Base-by-base conservation (phyloP, 2,797 vertebrate species). In the Amblyraja radiata region DNA sequence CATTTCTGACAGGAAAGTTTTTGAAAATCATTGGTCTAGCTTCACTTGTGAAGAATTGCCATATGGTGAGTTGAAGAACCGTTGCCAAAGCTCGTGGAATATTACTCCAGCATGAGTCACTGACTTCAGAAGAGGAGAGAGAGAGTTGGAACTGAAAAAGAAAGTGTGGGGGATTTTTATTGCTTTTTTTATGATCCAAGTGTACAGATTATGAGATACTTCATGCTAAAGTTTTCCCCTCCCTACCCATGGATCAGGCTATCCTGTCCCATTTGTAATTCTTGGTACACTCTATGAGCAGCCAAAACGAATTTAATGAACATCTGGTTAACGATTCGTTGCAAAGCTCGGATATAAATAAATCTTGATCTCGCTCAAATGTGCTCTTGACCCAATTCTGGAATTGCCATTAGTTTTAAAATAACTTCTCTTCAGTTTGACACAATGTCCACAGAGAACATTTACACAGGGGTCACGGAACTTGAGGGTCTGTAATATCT, bases 251-350 rank as follows among this genome's bases (percentile, higher is more conserved):
- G 88, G 32, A 73, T 25, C 68, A n/a, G 73, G 71, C 73, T 92
- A 76, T 92, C 84, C 73, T 92, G 90, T 76, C 65, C 46, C 46
- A 91, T 90, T 71, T 91, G 74, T 39, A 54, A 92, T 74, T 92
- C 90, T 76, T n/a, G 90, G 18, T 68, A 68, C n/a, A 90, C 28
- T 36, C 36, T 76, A 92, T 25, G 28, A 28, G 13, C 23, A 76
- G 71, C 73, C 36, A 28, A 76, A 92, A 8, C 25, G 28, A 92
- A 92, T 58, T 76, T 14, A 92, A 92, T 16, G 46, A 73, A 74
- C 90, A 92, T 76, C 90, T 92, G 90, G 73, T 92, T 76, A 92
- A 76, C 76, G 46, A 92, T 92, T 92, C 32, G 71, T 54, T 28
- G 39, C 39, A 73, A 92, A 92, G 68, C 73, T 25, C 71, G 54